phyloP scores from a whole-genome alignment of 2,113 vertebrate genomes.

The Tetrax tetrax region DNA sequence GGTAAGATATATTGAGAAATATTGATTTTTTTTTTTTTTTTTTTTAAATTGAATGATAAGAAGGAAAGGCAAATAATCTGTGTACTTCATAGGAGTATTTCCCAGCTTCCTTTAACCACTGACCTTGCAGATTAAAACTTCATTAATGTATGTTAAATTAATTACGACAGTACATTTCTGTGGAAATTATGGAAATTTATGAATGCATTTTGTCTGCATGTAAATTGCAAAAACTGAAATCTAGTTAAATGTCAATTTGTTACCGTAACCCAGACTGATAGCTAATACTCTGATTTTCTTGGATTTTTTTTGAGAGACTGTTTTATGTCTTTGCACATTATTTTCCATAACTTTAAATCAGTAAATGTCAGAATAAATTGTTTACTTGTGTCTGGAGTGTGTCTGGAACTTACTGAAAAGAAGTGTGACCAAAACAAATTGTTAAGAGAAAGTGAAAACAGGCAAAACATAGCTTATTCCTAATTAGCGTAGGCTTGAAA shows the following conservation, averaged over 20 bases:
- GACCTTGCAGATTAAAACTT: conserved; percentile 45
- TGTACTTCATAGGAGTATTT: not conserved
- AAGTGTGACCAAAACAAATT: not conserved
- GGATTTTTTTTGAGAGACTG: not conserved
- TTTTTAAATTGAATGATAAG: not conserved
- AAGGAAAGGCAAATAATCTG: not conserved
- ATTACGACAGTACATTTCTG: not conserved
- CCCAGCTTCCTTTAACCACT: conserved; percentile 5
- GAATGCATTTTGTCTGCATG: not conserved
- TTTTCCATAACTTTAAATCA: not conserved
- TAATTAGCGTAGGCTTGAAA: not conserved
- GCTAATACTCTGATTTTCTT: not conserved
- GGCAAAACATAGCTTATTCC: not conserved
- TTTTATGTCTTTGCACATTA: not conserved
- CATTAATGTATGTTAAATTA: conserved; percentile 13
- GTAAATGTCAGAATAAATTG: not conserved
- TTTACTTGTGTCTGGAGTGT: not conserved
- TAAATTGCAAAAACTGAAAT: not conserved
- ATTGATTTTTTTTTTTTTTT: not conserved
- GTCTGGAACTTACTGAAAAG: not conserved
- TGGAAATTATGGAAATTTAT: not conserved
- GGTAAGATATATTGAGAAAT: conserved; percentile 74
- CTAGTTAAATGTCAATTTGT: not conserved
- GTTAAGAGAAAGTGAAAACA: not conserved
- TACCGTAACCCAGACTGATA: not conserved